Evolutionary conservation across 2,797 vertebrate genomes (phyloP).

Genomic region (Iguana delicatissima): DNA sequence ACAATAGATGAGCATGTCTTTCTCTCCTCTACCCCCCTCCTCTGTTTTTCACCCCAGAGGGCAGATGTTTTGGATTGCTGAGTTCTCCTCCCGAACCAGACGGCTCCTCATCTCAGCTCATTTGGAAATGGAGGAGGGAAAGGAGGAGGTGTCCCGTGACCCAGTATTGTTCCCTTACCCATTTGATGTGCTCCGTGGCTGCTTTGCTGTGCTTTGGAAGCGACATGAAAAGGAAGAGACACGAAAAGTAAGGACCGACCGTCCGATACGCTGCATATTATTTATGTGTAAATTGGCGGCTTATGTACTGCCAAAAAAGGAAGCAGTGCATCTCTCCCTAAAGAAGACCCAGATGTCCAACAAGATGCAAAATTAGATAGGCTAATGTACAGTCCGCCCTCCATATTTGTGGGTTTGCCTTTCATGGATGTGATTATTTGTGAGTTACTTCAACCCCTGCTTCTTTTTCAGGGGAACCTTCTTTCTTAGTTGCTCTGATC

Average conservation of each 20-base stretch:
- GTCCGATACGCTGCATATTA: neutral
- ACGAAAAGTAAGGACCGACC: neutral
- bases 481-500: too few species aligned
- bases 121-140: neutral
- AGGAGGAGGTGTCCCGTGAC: neutral
- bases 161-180: neutral
- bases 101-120: neutral
- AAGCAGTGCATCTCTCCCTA: neutral
- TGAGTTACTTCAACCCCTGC: too few species aligned
- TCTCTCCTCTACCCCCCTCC: neutral
- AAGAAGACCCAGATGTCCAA: neutral
- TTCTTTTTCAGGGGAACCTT: too few species aligned
- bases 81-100: slow-evolving; percentile 2
- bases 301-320: neutral
- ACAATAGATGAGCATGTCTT: neutral
- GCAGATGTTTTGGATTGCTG: slow-evolving; percentile 32
- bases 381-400: too few species aligned
- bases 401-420: too few species aligned
- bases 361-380: too few species aligned
- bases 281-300: neutral
- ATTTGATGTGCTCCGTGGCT: neutral
- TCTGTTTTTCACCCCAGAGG: neutral
- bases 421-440: too few species aligned
- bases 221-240: neutral
- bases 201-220: neutral